Conservation (phyloP, 1,140 invertebrate species). For the Aethina tumida region DNA sequence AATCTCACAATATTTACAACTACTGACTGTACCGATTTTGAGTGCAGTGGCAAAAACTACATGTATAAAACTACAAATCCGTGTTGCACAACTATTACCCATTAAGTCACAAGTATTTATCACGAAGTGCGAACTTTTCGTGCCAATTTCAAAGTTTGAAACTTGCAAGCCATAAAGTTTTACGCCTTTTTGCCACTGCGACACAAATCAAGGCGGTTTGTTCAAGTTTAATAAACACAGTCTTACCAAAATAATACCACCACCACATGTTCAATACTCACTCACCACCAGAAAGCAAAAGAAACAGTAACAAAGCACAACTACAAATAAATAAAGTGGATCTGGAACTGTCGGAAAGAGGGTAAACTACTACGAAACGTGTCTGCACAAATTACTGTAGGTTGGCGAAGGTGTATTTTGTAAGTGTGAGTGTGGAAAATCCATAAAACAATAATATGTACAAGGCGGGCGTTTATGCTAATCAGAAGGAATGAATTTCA, state of each 20-base stretch:
- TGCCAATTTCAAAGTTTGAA: no score
- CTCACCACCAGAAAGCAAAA: constrained; percentile 21
- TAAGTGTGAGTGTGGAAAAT: constrained; percentile 6
- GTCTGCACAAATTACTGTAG: no score
- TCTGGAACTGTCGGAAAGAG: no score
- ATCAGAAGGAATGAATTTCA: constrained; percentile 6
- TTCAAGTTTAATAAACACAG: constrained; percentile 2
- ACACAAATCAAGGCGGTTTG: constrained; percentile 1
- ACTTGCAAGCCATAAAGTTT: no score
- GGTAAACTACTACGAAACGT: constrained; percentile 3
- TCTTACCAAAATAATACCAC: constrained; percentile 28
- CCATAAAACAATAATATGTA: constrained; percentile 4
- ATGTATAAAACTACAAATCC: no score
- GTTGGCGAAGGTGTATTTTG: background rate
- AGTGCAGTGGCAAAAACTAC: no score
- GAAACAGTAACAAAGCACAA: constrained; percentile 13
- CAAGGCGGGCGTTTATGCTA: constrained; percentile 14
- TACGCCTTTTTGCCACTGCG: no score
- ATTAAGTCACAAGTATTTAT: no score
- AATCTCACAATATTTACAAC: no score
- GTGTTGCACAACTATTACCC: no score
- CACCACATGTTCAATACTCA: constrained; percentile 20
- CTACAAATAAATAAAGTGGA: constrained; percentile 2
- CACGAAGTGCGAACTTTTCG: no score
- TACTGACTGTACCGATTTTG: no score